Base-by-base conservation (phyloP, 2,888 invertebrate species). In the Andrena fulva region DNA sequence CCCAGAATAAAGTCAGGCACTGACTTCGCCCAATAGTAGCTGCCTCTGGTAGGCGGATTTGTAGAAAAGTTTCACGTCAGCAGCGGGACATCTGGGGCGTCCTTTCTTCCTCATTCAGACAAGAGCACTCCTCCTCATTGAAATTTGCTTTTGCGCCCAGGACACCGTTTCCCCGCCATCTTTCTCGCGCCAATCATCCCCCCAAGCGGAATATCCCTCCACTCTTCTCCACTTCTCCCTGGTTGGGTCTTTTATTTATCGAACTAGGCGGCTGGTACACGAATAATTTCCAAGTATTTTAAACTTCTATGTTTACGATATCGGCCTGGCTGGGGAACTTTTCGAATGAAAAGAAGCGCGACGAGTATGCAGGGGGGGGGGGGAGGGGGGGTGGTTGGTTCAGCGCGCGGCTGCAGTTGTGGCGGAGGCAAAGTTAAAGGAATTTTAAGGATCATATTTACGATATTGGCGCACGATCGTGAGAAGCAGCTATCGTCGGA, bases 371-470 rank as follows among this genome's bases (percentile, higher is more conserved):
- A 0, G 33, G 4, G 7, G 3, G 35, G 2, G n/a, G 10, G 16
- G 24, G 29, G 0, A 0, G 29, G 29, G 5, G 3, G 29, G 5
- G 5, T 2, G 3, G 4, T 2, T 42, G 42, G 42, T 42, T 42
- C 42, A 1, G n/a, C 42, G 6, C 2, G 42, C 27, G 29, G 69
- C 12, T 3, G 56, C 10, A 64, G 50, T 35, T 16, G 71, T 33
- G 59, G 72, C 16, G 50, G 29, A 24, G 10, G 48, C 74, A 48
- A 67, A 70, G 62, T 67, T 62, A 56, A 75, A 35, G 74, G 67
- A 81, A 81, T 81, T 70, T 77, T 63, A 59, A 69, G 73, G 56
- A 6, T 7, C 42, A 20, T 80, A 84, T 84, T 84, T 84, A 80
- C 68, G 84, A 84, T 64, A 76, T 77, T 62, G 69, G 35, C 62